These are phyloP conservation scores for Notocelia uddmanniana DNA, from an alignment of 2,888 invertebrate genomes.

Conservation along the genomic window DNA sequence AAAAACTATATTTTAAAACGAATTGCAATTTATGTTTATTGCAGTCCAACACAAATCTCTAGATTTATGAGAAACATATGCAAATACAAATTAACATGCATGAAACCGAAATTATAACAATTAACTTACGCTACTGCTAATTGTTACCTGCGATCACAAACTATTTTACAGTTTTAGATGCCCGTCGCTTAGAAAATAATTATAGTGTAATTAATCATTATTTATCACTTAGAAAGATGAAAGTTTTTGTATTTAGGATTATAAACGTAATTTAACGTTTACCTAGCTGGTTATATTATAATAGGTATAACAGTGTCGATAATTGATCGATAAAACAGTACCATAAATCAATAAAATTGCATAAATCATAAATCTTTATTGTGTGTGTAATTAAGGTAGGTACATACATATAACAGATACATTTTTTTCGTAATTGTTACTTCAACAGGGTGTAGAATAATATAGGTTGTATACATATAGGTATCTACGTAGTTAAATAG, in stretches of 20 bases:
- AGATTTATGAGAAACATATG: conserved; percentile 27
- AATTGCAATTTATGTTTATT: conserved; percentile 20
- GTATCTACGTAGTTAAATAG: too few relatives aligned
- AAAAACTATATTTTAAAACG: conserved; percentile 1
- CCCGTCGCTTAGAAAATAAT: conserved; percentile 1
- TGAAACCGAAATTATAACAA: conserved; percentile 18
- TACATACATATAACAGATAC: too few relatives aligned
- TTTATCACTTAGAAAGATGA: conserved; percentile 10
- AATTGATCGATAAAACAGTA: too few relatives aligned
- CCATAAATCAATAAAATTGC: too few relatives aligned
- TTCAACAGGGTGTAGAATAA: too few relatives aligned
- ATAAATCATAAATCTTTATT: too few relatives aligned
- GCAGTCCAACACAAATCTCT: neutral
- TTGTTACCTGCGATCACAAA: conserved; percentile 11
- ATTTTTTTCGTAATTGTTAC: too few relatives aligned
- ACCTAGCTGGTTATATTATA: neutral
- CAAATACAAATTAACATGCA: conserved; percentile 21
- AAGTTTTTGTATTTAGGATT: neutral
- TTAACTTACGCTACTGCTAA: conserved; percentile 16
- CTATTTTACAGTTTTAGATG: neutral
- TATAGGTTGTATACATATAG: too few relatives aligned
- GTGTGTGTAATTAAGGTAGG: too few relatives aligned
- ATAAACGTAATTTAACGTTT: neutral
- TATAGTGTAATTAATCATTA: conserved; percentile 18
- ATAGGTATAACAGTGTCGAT: too few relatives aligned